A percentile compares a stretch with the other conserved stretches of the same genome.
These are phyloP conservation scores for Cisticola juncidis DNA, from an alignment of 2,113 vertebrate species.

Conservation along the genomic window DNA sequence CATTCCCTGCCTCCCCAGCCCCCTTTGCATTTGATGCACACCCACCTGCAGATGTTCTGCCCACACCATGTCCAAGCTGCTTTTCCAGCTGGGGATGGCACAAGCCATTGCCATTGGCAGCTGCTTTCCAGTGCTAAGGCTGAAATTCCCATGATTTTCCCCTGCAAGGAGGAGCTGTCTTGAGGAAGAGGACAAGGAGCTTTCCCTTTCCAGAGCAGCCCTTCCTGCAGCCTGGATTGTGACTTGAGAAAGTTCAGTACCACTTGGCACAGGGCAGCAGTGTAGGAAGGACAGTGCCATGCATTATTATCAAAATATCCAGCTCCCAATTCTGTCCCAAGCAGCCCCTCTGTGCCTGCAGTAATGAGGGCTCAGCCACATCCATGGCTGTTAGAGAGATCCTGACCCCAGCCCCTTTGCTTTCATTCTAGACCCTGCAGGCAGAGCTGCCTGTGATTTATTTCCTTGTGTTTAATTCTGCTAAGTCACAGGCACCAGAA, in stretches of 20 bases:
- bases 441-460: neutral
- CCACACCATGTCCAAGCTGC: neutral
- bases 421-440: neutral
- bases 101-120: neutral
- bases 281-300: neutral
- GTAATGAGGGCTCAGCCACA: neutral
- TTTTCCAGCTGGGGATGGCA: neutral
- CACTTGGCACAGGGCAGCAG: neutral
- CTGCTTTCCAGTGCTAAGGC: neutral
- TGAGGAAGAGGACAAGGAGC: neutral
- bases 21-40: neutral
- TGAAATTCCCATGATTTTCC: neutral
- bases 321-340: neutral
- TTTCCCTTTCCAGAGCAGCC: neutral
- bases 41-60: neutral
- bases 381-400: neutral
- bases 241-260: neutral
- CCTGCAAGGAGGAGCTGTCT: neutral
- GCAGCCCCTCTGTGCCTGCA: neutral
- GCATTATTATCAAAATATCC: neutral
- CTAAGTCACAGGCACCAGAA: slow-evolving; percentile 30
- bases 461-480: neutral
- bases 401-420: neutral
- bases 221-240: neutral
- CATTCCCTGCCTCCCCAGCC: neutral